Percentiles rank a stretch among this genome's conserved stretches.
Evolutionary conservation across 30 jellyfish, hydroid and myxozoan species (phyloP).

Genomic region (Clytia hemisphaerica): DNA sequence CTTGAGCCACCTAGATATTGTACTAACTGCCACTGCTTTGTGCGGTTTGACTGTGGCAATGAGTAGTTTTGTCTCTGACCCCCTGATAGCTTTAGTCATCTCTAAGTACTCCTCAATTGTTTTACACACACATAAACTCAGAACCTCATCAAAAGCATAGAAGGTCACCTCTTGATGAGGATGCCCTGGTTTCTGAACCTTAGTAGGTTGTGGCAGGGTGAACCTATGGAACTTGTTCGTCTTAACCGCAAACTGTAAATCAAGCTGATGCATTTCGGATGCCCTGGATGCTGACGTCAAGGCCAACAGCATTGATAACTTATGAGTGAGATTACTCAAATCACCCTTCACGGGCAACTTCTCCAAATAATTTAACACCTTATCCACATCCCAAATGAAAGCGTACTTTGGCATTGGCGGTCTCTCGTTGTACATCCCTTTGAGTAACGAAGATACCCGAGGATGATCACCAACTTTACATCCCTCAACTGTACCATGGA

Average conservation of each 20-base stretch:
- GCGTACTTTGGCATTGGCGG: constrained; percentile 35
- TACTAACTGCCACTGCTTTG: no score
- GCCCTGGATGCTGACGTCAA: constrained; percentile 22
- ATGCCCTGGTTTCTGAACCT: no score
- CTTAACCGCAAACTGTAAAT: background rate
- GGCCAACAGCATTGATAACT: constrained; percentile 1
- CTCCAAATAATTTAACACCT: constrained; percentile 14
- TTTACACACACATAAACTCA: no score
- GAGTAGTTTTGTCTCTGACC: no score
- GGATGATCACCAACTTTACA: constrained; percentile 27
- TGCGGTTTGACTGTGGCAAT: no score
- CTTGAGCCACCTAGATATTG: no score
- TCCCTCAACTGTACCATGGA: constrained; percentile 1
- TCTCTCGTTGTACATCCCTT: constrained; percentile 28
- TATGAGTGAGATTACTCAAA: background rate
- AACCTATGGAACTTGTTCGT: no score
- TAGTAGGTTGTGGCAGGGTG: no score
- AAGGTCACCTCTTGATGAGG: no score
- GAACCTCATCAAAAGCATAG: no score
- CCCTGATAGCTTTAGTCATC: no score
- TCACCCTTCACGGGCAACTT: background rate
- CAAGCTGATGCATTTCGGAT: constrained; percentile 2
- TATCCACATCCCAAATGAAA: constrained; percentile 32
- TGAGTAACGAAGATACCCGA: constrained; percentile 1
- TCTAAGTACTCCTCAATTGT: no score